These are phyloP conservation scores for Ooceraea biroi DNA, from an alignment of 1,140 invertebrate genomes.

Conservation along the genomic window DNA sequence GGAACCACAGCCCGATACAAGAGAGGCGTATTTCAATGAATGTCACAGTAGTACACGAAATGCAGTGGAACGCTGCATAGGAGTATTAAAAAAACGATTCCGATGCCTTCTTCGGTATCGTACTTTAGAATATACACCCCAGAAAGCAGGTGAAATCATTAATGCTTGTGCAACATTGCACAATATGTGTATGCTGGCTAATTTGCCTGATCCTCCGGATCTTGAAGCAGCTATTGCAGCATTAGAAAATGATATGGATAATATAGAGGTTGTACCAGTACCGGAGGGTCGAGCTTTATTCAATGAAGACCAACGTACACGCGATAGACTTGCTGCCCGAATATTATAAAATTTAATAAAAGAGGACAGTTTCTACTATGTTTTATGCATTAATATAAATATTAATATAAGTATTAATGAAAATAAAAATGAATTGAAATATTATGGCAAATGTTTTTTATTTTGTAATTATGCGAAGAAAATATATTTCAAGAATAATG, in stretches of 20 bases:
- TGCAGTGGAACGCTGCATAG: conserved; percentile 3
- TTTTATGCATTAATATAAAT: too few species aligned
- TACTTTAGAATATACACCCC: conserved; percentile 15
- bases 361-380: too few species aligned
- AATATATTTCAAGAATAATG: too few species aligned
- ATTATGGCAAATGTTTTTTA: too few species aligned
- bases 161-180: conserved; percentile 3
- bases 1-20: too few species aligned
- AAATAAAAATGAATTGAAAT: too few species aligned
- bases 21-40: neutral
- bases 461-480: too few species aligned
- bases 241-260: neutral
- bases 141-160: conserved; percentile 20
- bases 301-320: neutral
- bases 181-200: conserved; percentile 4
- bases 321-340: neutral
- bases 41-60: neutral
- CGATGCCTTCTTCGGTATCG: neutral
- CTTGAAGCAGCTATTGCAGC: neutral
- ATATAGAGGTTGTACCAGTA: neutral
- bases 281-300: too few species aligned
- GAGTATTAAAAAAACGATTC: conserved; percentile 1
- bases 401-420: too few species aligned
- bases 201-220: neutral
- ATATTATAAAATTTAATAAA: too few species aligned